Conservation (phyloP, 2,888 invertebrate species). For the Nowickia ferox region DNA sequence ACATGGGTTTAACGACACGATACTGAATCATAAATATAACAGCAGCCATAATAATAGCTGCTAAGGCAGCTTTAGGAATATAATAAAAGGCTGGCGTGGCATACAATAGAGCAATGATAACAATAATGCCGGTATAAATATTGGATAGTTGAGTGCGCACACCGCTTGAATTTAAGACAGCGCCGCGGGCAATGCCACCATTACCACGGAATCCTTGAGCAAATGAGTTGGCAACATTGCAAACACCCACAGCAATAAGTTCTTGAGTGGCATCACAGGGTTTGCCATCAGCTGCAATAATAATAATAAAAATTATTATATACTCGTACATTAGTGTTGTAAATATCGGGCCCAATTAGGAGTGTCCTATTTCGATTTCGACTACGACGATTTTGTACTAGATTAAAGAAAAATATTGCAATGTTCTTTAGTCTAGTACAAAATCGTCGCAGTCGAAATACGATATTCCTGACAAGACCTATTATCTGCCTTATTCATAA, state of each 20-base stretch:
- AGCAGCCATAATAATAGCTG: constrained; percentile 95
- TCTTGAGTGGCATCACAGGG: constrained; percentile 96
- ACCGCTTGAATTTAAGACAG: constrained; percentile 95
- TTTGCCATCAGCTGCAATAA: constrained; percentile 87
- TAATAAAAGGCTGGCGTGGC: constrained; percentile 94
- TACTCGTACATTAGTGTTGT: background rate
- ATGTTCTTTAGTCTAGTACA: too few relatives aligned
- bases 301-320: background rate
- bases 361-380: too few relatives aligned
- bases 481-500: too few relatives aligned
- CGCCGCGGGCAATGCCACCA: constrained; percentile 92
- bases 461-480: too few relatives aligned
- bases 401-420: too few relatives aligned
- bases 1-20: constrained; percentile 93
- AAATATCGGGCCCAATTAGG: too few relatives aligned
- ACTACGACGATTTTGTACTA: too few relatives aligned
- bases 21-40: constrained; percentile 96
- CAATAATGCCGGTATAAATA: constrained; percentile 91
- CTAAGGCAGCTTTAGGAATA: constrained; percentile 93
- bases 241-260: constrained; percentile 91
- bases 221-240: constrained; percentile 92
- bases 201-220: constrained; percentile 92
- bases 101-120: constrained; percentile 92
- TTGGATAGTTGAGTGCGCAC: constrained; percentile 93
- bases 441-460: too few relatives aligned